Percentiles rank a stretch among this genome's conserved stretches.
Conservation (phyloP, 2,797 vertebrate species). For the Microtus agrestis region DNA sequence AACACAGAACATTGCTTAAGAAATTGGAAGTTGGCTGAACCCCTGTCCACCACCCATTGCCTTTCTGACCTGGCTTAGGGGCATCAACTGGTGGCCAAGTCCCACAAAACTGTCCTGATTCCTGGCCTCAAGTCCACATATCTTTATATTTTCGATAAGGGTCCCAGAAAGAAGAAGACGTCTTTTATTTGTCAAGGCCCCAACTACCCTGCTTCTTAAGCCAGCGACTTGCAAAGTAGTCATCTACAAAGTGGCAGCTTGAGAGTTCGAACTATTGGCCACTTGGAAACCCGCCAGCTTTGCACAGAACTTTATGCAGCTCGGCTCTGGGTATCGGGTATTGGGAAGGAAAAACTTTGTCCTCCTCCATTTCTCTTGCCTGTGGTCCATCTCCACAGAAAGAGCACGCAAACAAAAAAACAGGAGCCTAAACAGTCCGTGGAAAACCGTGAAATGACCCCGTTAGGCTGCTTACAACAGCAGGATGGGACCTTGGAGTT, state of each 20-base stretch:
- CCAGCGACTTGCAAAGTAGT: constrained; percentile 7
- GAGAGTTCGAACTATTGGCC: constrained; percentile 21
- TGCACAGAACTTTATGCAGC: neutral
- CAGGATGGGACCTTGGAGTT: neutral
- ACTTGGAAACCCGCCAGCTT: neutral
- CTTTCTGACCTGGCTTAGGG: neutral
- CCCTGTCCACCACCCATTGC: neutral
- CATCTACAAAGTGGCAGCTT: neutral
- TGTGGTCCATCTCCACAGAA: neutral
- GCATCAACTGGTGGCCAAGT: neutral
- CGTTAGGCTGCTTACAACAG: neutral
- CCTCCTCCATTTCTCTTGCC: neutral
- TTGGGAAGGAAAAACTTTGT: neutral
- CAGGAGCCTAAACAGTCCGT: neutral
- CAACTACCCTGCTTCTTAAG: neutral
- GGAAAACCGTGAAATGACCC: constrained; percentile 1
- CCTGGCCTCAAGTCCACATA: neutral
- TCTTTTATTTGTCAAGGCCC: neutral
- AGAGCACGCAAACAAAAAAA: neutral
- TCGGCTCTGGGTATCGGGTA: fast-evolving
- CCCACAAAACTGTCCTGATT: neutral
- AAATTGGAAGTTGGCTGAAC: neutral
- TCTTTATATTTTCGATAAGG: neutral
- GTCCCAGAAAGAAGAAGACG: neutral
- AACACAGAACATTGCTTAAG: neutral